Evolutionary conservation across 2,797 vertebrate species (phyloP).

Genomic region (Poecile montanus): DNA sequence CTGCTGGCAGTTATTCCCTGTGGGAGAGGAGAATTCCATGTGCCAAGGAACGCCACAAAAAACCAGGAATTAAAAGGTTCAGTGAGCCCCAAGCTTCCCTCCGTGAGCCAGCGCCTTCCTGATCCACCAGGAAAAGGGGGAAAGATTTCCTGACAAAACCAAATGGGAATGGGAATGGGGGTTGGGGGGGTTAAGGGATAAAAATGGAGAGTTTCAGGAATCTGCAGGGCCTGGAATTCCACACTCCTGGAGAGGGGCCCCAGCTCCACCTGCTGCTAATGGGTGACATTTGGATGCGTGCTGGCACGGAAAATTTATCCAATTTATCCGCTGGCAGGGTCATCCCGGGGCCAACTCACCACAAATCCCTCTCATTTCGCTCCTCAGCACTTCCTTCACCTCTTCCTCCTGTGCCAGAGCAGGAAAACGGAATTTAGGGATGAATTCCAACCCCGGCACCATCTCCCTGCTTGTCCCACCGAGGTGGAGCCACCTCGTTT

Average conservation of each 20-base stretch:
- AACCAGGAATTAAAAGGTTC: not conserved
- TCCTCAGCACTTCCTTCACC: constrained; percentile 84
- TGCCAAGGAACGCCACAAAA: not conserved
- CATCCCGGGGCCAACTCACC: constrained; percentile 74
- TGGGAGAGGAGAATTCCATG: not conserved
- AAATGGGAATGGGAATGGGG: not conserved
- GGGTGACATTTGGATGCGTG: constrained; percentile 39
- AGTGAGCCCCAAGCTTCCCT: not conserved
- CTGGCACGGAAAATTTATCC: not conserved
- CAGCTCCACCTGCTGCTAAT: not conserved
- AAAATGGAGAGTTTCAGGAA: not conserved
- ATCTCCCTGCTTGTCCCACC: not conserved
- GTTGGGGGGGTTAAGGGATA: not conserved
- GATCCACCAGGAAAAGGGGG: fast-evolving
- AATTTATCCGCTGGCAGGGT: constrained; percentile 25
- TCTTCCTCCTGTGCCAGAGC: constrained; percentile 77
- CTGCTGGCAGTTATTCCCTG: not conserved
- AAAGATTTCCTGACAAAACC: not conserved
- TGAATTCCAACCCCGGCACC: not conserved
- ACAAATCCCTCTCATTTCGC: constrained; percentile 82
- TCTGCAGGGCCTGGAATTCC: not conserved
- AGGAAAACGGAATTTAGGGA: not conserved
- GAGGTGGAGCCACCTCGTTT: fast-evolving
- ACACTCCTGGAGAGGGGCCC: not conserved
- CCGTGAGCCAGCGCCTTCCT: fast-evolving